phyloP scores from a whole-genome alignment of 2,888 invertebrate genomes.

The Ischnus inquisitorius region DNA sequence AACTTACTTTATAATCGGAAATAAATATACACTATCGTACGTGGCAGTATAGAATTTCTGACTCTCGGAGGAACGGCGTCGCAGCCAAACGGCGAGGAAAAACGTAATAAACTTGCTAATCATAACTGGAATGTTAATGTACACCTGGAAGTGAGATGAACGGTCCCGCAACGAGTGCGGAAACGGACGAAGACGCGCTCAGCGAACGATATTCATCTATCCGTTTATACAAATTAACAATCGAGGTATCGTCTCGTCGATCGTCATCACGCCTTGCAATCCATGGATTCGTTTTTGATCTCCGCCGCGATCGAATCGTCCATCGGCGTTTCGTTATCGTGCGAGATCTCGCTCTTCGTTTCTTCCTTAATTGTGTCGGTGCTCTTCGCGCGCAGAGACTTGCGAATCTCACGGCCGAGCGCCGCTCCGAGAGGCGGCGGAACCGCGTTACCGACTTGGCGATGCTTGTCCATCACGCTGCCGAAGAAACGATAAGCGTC shows the following conservation, averaged over 20 bases:
- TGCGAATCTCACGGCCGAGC: constrained; percentile 91
- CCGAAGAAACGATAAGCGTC: constrained; percentile 92
- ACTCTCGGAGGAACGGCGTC: not conserved
- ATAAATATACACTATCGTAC: constrained; percentile 47
- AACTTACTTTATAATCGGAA: constrained; percentile 31
- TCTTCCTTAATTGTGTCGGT: not conserved
- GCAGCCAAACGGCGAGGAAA: not conserved
- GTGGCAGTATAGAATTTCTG: not conserved
- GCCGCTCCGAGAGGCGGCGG: constrained; percentile 93
- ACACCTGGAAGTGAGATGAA: constrained; percentile 31
- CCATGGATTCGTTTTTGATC: constrained; percentile 22
- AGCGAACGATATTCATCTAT: not conserved
- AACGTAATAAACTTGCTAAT: constrained; percentile 39
- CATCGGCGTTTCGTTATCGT: constrained; percentile 9
- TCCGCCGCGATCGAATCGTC: not conserved
- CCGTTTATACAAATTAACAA: constrained; percentile 24
- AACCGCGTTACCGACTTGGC: constrained; percentile 96
- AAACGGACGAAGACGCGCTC: constrained; percentile 1
- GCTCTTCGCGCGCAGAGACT: constrained; percentile 75
- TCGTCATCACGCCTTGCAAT: constrained; percentile 35
- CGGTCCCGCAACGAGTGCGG: not conserved
- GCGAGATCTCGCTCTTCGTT: not conserved
- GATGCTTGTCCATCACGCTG: constrained; percentile 91
- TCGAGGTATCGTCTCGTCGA: constrained; percentile 2
- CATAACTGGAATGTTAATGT: constrained; percentile 66